phyloP scores from a whole-genome alignment of 2,113 vertebrate genomes.

The Glaucomys volans region DNA sequence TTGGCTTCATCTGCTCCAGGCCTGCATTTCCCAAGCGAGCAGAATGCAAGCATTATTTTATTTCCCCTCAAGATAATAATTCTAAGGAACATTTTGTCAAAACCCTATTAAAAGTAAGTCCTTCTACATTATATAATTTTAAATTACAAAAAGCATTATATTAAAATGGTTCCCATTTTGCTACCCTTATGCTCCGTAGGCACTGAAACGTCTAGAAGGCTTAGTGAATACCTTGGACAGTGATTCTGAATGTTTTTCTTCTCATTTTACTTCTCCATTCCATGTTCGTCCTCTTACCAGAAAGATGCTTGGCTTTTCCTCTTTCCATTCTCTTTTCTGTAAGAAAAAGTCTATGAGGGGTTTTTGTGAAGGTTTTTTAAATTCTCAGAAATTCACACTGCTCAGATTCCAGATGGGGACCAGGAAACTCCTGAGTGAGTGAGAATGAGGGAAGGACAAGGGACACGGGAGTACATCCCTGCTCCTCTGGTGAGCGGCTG shows the following conservation, averaged over 20 bases:
- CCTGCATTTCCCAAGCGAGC: background rate
- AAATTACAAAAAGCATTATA: background rate
- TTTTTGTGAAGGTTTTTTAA: background rate
- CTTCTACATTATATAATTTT: background rate
- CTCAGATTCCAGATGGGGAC: background rate
- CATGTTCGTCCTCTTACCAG: background rate
- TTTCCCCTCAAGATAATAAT: background rate
- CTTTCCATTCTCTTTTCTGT: background rate
- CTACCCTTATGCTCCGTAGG: background rate
- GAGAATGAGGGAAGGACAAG: background rate
- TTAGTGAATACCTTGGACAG: background rate
- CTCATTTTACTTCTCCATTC: background rate
- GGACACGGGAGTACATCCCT: rapidly evolving
- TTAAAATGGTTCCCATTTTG: background rate
- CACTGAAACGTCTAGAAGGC: background rate
- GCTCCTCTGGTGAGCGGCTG: no score
- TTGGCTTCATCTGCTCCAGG: background rate
- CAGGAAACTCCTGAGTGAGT: background rate
- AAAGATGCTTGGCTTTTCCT: background rate
- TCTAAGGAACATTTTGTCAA: background rate
- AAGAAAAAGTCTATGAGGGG: background rate
- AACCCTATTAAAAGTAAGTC: background rate
- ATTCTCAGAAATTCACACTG: background rate
- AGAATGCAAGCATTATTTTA: background rate
- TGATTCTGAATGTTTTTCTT: background rate